Base-by-base conservation (phyloP, 2,113 vertebrate genomes). In the Sinocyclocheilus grahami region DNA sequence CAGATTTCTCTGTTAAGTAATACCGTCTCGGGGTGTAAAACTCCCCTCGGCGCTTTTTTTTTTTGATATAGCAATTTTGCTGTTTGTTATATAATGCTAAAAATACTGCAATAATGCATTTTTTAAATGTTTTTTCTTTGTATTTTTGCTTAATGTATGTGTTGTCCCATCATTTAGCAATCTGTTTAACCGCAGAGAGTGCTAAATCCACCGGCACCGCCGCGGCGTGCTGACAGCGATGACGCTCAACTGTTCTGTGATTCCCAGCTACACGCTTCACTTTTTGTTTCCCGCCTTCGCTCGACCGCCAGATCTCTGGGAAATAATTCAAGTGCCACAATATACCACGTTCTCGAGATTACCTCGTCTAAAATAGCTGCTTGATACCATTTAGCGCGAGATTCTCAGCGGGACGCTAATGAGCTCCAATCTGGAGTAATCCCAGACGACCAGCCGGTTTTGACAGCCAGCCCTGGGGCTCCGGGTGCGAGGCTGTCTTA, bases 401-500 rank as follows among this genome's bases (percentile, higher is more conserved):
- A 89, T 89, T 89, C 88, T 89, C 88, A 79, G 86, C 63, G 86
- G 88, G 88, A 86, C 51, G 83, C 86, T 89, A 87, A 89, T 87
- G 88, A 89, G 88, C 88, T 89, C 86, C 88, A 89, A 89, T 87
- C 88, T 87, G 88, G 83, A 89, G 86, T 87, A 89, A 89, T 89
- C 88, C 86, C 88, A 87, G 80, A 83, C 74, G 88, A 86, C 86
- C 84, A 87, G 88, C 86, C 84, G 67, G 72, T 71, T 83, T 83
- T 89, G 88, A 86, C 88, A 87, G 86, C 79, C 88, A 89, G 86
- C 65, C 39, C 86, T 74, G 86, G 55, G 67, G 83, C 86, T 89
- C 55, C 46, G 79, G 78, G 42, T 82, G 27, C 82, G 16, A 30
- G 60, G 87, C 80, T 86, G 79, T 88, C 62, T 76, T 83, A 86